Base-by-base conservation (phyloP, 2,113 vertebrate species). In the Nycticryphes semicollaris region DNA sequence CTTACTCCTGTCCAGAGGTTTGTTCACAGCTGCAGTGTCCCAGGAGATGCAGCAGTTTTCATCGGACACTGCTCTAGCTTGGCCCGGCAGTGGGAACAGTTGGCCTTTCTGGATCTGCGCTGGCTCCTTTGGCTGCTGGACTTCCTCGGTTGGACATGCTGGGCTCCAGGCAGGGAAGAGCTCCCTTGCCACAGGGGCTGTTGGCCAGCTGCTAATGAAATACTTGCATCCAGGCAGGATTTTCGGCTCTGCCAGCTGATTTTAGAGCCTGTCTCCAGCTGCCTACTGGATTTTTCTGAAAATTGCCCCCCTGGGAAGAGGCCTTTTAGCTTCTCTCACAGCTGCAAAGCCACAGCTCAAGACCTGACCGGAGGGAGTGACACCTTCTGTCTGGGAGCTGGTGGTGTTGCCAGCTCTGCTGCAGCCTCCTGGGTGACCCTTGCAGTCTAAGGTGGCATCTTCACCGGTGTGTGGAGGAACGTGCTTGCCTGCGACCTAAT, bases 181-280 rank as follows among this genome's bases (percentile, higher is more conserved):
- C 22, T 31, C 3, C 1, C 25, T n/a, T 18, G 68, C 59, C 3
- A 0, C 1, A 12, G 24, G 62, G 85, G 43, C 33, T 8, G 0
- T 21, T 0, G 0, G 37, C 28, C 0, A 0, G 33, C 31, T 70
- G 64, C 24, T 69, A 50, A 1, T 18, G 35, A 62, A 60, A 75
- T 70, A 75, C 87, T 85, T 90, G 83, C 25, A 13, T 7, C 39
- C 16, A 41, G 23, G 51, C 47, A 43, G 84, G 30, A 60, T 59
- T 93, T 64, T 54, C 2, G 2, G n/a, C 35, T 67, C 39, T 50
- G 54, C 27, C 0, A 2, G 43, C 24, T 14, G 23, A 19, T 43
- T 94, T 68, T 72, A 43, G 68, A 89, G 30, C 12, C 25, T 63
- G 31, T 43, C 37, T 82, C 37, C 68, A 94, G 84, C 51, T 84